Evolutionary conservation across 2,113 vertebrate genomes (phyloP).

Genomic region (Peucedramus taeniatus): DNA sequence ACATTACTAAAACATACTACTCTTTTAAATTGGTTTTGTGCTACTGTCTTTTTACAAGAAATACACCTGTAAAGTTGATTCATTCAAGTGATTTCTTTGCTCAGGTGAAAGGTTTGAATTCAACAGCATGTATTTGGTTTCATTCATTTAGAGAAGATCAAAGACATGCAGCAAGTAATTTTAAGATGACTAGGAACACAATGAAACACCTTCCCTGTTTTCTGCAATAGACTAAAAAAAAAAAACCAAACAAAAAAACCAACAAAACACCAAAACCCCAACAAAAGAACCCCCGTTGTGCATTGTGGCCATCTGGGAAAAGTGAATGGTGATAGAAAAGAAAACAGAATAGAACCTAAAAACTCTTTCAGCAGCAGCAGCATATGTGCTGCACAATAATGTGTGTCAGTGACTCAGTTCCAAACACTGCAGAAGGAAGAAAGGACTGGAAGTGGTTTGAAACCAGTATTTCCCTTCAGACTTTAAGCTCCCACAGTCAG

Average conservation of each 20-base stretch:
- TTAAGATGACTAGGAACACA: not conserved
- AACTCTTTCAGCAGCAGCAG: not conserved
- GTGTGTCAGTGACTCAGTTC: not conserved
- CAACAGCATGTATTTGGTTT: not conserved
- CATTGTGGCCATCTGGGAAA: not conserved
- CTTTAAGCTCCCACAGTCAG: not conserved
- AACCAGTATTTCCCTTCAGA: not conserved
- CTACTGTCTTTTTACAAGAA: not conserved
- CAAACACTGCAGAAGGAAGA: not conserved
- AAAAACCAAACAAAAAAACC: too few relatives aligned
- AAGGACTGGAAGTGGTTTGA: not conserved
- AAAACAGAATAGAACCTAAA: not conserved
- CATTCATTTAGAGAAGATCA: not conserved
- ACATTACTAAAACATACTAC: not conserved
- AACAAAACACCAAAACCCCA: rapidly evolving
- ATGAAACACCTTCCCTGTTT: not conserved
- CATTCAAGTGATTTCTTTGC: not conserved
- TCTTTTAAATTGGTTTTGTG: not conserved
- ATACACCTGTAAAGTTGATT: not conserved
- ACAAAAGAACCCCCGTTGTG: not conserved
- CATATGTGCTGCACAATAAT: not conserved
- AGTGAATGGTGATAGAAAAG: not conserved
- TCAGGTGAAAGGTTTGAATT: not conserved
- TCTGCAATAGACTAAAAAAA: not conserved
- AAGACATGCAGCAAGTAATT: not conserved